These are phyloP conservation scores for Cephus sareptanus DNA, from an alignment of 2,888 invertebrate species.

Conservation along the genomic window DNA sequence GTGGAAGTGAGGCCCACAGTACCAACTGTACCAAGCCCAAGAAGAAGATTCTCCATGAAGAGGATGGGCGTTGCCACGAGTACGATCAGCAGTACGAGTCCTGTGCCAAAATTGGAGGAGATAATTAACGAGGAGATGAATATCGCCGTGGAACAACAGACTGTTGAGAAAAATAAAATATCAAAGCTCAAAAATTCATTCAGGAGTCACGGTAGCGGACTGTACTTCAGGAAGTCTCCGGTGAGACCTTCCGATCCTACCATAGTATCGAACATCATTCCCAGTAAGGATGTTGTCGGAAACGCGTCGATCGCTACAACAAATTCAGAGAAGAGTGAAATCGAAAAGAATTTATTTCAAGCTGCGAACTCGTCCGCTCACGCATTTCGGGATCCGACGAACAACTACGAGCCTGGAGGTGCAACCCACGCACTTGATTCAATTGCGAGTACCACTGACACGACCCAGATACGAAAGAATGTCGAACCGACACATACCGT, in stretches of 20 bases:
- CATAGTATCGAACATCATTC: constrained; percentile 51
- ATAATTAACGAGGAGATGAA: constrained; percentile 59
- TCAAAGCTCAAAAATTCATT: constrained; percentile 49
- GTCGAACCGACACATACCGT: not conserved
- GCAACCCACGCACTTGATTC: constrained; percentile 36
- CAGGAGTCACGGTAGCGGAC: constrained; percentile 39
- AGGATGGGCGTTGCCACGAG: constrained; percentile 27
- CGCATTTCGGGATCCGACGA: constrained; percentile 23
- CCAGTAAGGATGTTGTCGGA: constrained; percentile 30
- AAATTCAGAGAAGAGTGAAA: constrained; percentile 15
- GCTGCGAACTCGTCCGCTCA: constrained; percentile 47
- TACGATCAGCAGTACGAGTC: constrained; percentile 23
- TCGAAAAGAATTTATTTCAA: constrained; percentile 8
- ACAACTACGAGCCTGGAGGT: constrained; percentile 33
- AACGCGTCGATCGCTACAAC: constrained; percentile 22
- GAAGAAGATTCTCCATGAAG: constrained; percentile 49
- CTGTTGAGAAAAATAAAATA: constrained; percentile 57
- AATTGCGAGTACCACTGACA: constrained; percentile 38
- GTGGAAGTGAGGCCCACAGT: constrained; percentile 46
- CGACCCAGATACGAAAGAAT: constrained; percentile 42
- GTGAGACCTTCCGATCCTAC: constrained; percentile 45
- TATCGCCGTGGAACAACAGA: constrained; percentile 49
- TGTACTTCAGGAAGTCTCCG: constrained; percentile 38
- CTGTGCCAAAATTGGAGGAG: constrained; percentile 46
- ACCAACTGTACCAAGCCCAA: constrained; percentile 36